phyloP scores from a whole-genome alignment of 2,797 vertebrate genomes.

The Pyrocephalus nanus region DNA sequence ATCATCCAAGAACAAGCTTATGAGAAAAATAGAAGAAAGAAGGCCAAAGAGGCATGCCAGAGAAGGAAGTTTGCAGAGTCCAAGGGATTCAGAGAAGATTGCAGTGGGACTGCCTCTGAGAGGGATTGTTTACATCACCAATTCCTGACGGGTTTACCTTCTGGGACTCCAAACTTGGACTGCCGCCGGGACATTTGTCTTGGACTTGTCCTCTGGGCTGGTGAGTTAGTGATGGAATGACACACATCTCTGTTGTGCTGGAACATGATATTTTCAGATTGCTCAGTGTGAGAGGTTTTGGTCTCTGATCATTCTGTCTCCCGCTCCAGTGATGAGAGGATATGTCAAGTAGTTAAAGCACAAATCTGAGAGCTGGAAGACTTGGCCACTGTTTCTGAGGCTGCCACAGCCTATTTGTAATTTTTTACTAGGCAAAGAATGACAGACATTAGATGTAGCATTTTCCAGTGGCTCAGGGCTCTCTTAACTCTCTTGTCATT shows the following conservation, averaged over 20 bases:
- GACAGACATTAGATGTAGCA: background rate
- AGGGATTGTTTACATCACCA: background rate
- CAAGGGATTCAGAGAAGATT: constrained; percentile 2
- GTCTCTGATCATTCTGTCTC: background rate
- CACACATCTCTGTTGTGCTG: background rate
- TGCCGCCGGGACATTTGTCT: background rate
- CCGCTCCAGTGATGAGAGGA: constrained; percentile 3
- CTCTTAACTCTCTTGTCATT: background rate
- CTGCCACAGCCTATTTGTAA: background rate
- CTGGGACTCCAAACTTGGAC: background rate
- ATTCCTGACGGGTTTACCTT: background rate
- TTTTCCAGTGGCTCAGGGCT: background rate
- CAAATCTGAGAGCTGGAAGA: background rate
- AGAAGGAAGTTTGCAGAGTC: constrained; percentile 7
- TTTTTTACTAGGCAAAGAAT: background rate
- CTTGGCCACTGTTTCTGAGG: background rate
- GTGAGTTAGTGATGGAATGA: constrained; percentile 26
- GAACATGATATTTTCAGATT: constrained; percentile 3
- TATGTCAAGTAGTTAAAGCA: constrained; percentile 1
- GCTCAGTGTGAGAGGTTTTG: background rate
- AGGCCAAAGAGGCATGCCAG: constrained; percentile 36
- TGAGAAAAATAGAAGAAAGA: constrained; percentile 45
- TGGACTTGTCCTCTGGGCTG: background rate
- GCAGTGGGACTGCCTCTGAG: constrained; percentile 25
- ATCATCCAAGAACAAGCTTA: constrained; percentile 9